These are phyloP conservation scores for Anoura caudifer DNA, from an alignment of 2,113 vertebrate species.

Conservation along the genomic window DNA sequence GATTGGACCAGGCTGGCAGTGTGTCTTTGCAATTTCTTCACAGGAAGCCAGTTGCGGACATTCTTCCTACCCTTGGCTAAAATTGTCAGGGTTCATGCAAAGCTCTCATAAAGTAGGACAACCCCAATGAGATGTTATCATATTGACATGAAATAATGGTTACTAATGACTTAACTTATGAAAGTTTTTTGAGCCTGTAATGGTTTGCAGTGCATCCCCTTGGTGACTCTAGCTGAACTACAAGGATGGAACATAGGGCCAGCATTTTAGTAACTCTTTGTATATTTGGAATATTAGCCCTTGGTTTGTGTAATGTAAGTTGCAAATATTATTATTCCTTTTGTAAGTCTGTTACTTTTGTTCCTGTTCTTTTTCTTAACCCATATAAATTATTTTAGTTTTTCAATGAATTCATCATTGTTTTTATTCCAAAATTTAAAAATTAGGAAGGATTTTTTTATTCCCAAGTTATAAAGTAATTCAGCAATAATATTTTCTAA, in stretches of 20 bases:
- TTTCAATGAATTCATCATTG: background rate
- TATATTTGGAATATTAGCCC: background rate
- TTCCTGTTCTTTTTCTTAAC: background rate
- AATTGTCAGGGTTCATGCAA: background rate
- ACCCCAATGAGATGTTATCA: background rate
- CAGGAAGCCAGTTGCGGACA: background rate
- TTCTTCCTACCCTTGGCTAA: background rate
- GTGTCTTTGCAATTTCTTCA: background rate
- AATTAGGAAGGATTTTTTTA: background rate
- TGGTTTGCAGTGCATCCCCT: background rate
- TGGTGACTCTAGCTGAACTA: background rate
- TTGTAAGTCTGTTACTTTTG: background rate
- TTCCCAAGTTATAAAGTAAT: background rate
- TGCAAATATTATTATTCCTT: background rate
- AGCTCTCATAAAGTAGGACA: background rate
- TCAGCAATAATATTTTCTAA: background rate
- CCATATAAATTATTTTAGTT: background rate
- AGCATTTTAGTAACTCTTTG: background rate
- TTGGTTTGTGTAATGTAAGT: background rate
- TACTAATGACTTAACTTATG: background rate
- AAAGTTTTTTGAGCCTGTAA: background rate
- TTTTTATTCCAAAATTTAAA: background rate
- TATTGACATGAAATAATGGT: background rate
- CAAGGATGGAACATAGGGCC: background rate
- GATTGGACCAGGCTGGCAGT: background rate